Evolutionary conservation across 2,888 invertebrate genomes (phyloP), one percentile per base, ranked within the genome.

Genomic region (Eretmocerus hayati): DNA sequence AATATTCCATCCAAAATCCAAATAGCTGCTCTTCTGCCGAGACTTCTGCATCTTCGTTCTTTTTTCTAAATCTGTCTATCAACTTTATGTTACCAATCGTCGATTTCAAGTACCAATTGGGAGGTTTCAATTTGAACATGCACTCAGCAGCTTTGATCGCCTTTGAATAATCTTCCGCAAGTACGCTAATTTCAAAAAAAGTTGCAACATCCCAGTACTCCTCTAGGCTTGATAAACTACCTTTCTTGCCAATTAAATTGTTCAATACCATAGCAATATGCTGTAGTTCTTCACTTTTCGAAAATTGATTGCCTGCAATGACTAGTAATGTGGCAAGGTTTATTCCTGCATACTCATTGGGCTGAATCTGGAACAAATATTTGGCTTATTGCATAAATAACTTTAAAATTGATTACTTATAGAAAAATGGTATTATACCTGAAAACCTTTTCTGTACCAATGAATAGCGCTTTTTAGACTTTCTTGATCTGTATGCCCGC

Each of bases 181-280:
- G 76, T 0, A 99, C 96, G 39, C 94, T 94, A 58, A 97, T 96
- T 75, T 96, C 96, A 72, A 97, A 96, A 77, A 93, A 99, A 2
- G 93, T 96, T 0, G 96, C 96, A 13, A 99, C 96, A 71, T 96
- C 96, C 99, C 99, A 99, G 67, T 99, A 99, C 68, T 99, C 96
- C 59, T 87, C 87, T 18, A 99, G 76, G 1, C 91, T 90, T 0
- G 87, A 84, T 22, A 99, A 74, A 66, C 92, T 93, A 36, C 99
- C 99, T 69, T 99, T 99, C 67, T 94, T 90, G 0, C 99, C 99
- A 62, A 99, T 96, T 50, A 97, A 76, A 74, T 95, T 95, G 71
- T 97, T 99, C 55, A 99, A 74, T 8, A 94, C 90, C 81, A 95
- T 89, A 41, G 87, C 93, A 62, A 94, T 91, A 62, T 90, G 90